phyloP scores from a whole-genome alignment of 2,797 vertebrate genomes.

The Aplochiton taeniatus region DNA sequence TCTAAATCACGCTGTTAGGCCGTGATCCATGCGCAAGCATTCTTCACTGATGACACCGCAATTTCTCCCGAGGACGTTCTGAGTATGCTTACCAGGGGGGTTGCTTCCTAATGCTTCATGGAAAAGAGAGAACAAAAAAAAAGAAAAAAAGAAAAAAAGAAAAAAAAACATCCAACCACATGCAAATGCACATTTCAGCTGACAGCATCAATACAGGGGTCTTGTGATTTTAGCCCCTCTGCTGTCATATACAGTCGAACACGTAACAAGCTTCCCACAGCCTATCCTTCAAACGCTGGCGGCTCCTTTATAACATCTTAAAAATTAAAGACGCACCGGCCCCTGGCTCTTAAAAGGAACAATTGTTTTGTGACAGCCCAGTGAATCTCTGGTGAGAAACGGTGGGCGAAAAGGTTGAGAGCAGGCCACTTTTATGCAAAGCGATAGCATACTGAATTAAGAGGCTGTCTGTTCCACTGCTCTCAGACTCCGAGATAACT shows the following conservation, averaged over 20 bases:
- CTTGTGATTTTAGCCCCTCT: conserved; percentile 64
- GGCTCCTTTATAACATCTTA: conserved; percentile 73
- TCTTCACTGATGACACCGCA: conserved; percentile 62
- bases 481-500: conserved; percentile 63
- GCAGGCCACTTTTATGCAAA: conserved; percentile 54
- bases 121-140: conserved; percentile 32
- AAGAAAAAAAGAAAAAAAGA: conserved; percentile 36
- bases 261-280: conserved; percentile 46
- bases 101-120: background rate
- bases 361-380: conserved; percentile 68
- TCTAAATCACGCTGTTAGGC: conserved; percentile 15
- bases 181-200: conserved; percentile 60
- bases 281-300: conserved; percentile 68
- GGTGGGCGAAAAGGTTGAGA: conserved; percentile 51
- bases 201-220: conserved; percentile 64
- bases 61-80: conserved; percentile 55
- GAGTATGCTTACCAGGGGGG: conserved; percentile 50
- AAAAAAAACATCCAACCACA: conserved; percentile 32
- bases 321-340: conserved; percentile 69
- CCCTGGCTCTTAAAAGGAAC: conserved; percentile 55
- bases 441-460: conserved; percentile 58
- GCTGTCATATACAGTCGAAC: conserved; percentile 47
- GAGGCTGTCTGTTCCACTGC: conserved; percentile 34
- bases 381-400: conserved; percentile 62
- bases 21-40: conserved; percentile 32